Evolutionary conservation across 1,140 invertebrate species (phyloP).

Genomic region (Brachionus asplanchnoidis): DNA sequence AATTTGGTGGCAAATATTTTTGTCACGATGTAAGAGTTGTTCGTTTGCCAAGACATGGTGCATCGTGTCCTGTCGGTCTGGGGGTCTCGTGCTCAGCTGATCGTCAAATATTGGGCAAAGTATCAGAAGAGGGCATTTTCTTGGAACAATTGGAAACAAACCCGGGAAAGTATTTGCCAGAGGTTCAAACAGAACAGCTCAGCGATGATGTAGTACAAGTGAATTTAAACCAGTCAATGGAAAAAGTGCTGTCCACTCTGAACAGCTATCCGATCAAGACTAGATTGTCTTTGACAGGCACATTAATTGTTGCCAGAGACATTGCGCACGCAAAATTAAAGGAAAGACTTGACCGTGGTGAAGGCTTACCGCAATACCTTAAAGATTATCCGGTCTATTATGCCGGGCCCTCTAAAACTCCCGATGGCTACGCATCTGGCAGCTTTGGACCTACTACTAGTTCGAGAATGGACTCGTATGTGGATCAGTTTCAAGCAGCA

Average conservation of each 20-base stretch:
- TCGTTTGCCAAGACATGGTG: constrained; percentile 55
- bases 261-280: constrained; percentile 53
- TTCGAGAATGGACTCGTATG: constrained; percentile 58
- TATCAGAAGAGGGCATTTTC: constrained; percentile 54
- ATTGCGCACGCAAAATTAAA: constrained; percentile 58
- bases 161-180: constrained; percentile 55
- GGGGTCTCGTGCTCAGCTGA: constrained; percentile 58
- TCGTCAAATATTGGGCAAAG: constrained; percentile 56
- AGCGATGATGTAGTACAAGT: constrained; percentile 54
- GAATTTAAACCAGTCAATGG: constrained; percentile 54
- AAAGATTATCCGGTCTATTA: constrained; percentile 58
- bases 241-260: constrained; percentile 48
- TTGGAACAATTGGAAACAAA: constrained; percentile 56
- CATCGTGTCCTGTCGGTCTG: constrained; percentile 57
- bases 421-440: constrained; percentile 56
- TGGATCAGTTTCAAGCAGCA: constrained; percentile 54
- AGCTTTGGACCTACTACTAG: constrained; percentile 59
- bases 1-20: constrained; percentile 59
- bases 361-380: constrained; percentile 55
- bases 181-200: constrained; percentile 50
- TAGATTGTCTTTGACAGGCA: constrained; percentile 53
- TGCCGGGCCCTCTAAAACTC: constrained; percentile 57
- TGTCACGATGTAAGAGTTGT: constrained; percentile 58
- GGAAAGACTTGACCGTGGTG: constrained; percentile 52
- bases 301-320: constrained; percentile 56